Percentiles rank a stretch among this genome's conserved stretches.
Evolutionary conservation across 2,797 vertebrate species (phyloP).

Genomic region (Phalanger gymnotis): DNA sequence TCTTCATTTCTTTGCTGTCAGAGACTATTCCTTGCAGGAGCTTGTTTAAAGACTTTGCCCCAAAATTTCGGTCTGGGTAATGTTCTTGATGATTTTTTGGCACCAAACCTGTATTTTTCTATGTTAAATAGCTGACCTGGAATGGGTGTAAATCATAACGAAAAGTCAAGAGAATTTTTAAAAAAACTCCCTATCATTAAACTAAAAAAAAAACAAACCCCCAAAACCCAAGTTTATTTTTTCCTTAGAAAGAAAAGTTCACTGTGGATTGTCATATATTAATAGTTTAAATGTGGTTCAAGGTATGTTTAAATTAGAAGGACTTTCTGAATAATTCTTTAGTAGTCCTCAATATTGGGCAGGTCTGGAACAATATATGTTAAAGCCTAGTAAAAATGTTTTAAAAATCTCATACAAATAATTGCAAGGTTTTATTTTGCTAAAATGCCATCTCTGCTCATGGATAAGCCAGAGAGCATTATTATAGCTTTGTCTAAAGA

Average conservation of each 20-base stretch:
- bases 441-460: not conserved
- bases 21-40: constrained; percentile 82
- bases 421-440: not conserved
- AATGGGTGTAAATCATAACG: constrained; percentile 80
- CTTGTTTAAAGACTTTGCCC: constrained; percentile 80
- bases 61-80: constrained; percentile 81
- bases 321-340: constrained; percentile 37
- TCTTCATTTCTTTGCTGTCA: constrained; percentile 79
- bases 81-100: constrained; percentile 83
- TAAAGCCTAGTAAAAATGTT: not conserved
- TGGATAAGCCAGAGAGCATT: not conserved
- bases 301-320: constrained; percentile 59
- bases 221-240: constrained; percentile 51
- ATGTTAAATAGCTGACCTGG: constrained; percentile 78
- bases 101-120: constrained; percentile 76
- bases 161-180: constrained; percentile 72
- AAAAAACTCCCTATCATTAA: constrained; percentile 60
- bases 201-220: constrained; percentile 75
- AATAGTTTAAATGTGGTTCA: constrained; percentile 69
- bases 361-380: not conserved
- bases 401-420: not conserved
- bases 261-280: constrained; percentile 62
- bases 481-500: not conserved
- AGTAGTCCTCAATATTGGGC: not conserved
- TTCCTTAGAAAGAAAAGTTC: constrained; percentile 69